A percentile compares a stretch with the other conserved stretches of the same genome.
These are phyloP conservation scores for Cryptotis parvus DNA, from an alignment of 2,113 vertebrate species.

Conservation along the genomic window DNA sequence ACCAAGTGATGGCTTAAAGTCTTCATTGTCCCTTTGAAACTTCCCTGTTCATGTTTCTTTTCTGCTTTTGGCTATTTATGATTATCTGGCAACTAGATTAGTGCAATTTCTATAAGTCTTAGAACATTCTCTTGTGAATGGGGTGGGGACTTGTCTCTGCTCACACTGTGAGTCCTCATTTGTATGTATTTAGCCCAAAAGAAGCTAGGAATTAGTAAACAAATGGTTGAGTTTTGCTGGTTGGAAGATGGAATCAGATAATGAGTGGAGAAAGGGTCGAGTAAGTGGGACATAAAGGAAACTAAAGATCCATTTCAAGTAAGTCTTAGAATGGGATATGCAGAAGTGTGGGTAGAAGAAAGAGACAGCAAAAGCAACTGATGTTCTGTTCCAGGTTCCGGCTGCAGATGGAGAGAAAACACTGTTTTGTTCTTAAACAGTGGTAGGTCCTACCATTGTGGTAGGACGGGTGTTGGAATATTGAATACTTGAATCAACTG, in stretches of 20 bases:
- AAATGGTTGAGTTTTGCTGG: neutral
- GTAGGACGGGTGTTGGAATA: too few species aligned
- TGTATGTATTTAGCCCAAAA: neutral
- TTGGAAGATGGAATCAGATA: neutral
- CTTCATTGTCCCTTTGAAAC: rapidly evolving
- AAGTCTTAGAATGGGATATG: neutral
- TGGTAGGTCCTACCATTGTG: too few species aligned
- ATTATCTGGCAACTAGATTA: neutral
- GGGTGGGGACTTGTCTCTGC: neutral
- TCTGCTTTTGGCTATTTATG: neutral
- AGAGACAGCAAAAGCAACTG: neutral
- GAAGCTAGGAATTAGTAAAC: neutral
- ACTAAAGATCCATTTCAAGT: neutral
- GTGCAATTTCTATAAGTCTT: neutral
- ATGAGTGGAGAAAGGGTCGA: neutral
- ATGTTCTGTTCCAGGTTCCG: neutral
- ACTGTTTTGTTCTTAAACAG: too few species aligned
- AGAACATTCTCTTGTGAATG: neutral
- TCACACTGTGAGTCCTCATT: neutral
- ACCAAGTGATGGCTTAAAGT: neutral
- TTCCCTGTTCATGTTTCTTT: neutral
- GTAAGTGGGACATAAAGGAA: too few species aligned
- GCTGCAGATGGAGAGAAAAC: neutral
- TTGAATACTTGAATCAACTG: too few species aligned
- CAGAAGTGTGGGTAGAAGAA: neutral